Evolutionary conservation across 2,888 invertebrate species (phyloP).

Genomic region (Melinaea menophilus): DNA sequence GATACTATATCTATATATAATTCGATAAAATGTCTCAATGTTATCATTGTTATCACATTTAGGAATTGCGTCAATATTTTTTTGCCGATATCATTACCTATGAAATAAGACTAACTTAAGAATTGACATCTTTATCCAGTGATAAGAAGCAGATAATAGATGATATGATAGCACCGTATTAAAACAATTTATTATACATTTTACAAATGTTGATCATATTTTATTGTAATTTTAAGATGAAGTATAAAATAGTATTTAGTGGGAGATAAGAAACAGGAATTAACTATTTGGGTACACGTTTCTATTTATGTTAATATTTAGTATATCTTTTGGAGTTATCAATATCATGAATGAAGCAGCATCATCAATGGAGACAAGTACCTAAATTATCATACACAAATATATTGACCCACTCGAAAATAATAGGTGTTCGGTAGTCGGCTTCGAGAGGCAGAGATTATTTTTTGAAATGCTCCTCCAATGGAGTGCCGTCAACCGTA

Average conservation of each 20-base stretch:
- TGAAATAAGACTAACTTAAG: slow-evolving; percentile 22
- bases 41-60: background rate
- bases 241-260: no score
- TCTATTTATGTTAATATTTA: background rate
- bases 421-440: slow-evolving; percentile 67
- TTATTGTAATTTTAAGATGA: slow-evolving; percentile 7
- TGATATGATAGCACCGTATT: slow-evolving; percentile 28
- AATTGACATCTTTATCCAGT: slow-evolving; percentile 43
- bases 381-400: slow-evolving; percentile 59
- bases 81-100: slow-evolving; percentile 21
- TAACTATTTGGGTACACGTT: background rate
- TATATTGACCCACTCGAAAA: slow-evolving; percentile 71
- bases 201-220: background rate
- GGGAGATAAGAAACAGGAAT: no score
- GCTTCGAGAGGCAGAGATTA: slow-evolving; percentile 73
- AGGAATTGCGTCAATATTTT: background rate
- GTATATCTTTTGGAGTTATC: slow-evolving; percentile 9
- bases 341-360: slow-evolving; percentile 31
- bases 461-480: slow-evolving; percentile 75
- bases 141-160: slow-evolving; percentile 42
- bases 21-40: background rate
- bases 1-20: background rate
- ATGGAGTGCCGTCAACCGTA: slow-evolving; percentile 70
- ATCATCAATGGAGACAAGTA: slow-evolving; percentile 30
- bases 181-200: background rate